Base-by-base conservation (phyloP, 2,113 vertebrate species). In the Clupea harengus region DNA sequence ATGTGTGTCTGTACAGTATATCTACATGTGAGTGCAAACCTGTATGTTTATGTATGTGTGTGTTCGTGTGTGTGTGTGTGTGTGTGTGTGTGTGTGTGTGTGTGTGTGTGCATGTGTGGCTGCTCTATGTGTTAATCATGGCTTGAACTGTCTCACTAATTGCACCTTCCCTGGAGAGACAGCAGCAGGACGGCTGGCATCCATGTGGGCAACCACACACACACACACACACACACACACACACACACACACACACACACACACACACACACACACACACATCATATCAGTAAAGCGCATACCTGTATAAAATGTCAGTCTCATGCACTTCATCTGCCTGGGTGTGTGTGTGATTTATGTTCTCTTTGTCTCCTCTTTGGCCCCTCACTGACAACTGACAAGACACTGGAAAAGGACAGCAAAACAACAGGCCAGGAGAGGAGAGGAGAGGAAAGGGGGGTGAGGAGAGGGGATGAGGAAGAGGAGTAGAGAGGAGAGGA, bases 381-480 rank as follows among this genome's bases (percentile, higher is more conserved):
- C 44, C 78, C 44, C 82, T 75, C 80, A 75, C 86, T 89, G 87
- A 84, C 88, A 84, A 81, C 84, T 87, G 86, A 81, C 88, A 85
- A 67, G 75, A 54, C 78, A 85, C 64, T 82, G 83, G 86, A 88
- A 89, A 87, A 91, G 88, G 85, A 87, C 81, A 89, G 80, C 52
- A 54, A 2, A 18, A 5, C 22, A 67, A 39, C 54, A 85, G 50
- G 64, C 5, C 0, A 67, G 6, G 6, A n/a, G 60, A 25, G 60
- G n/a, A 10, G 60, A 67, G 60, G 60, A 67, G 60, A 60, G 13
- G 20, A 2, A 0, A 11, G 5, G n/a, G 82, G 9, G n/a, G 60
- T 87, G 81, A 25, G 25, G 81, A 87, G 82, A 81, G 47, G 32
- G 20, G 67, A 39, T 1, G 39, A 39, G 39, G 54, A 17, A n/a